Evolutionary conservation across 30 jellyfish, hydroid and myxozoan genomes (phyloP).

Genomic region (Cassiopea xamachana): DNA sequence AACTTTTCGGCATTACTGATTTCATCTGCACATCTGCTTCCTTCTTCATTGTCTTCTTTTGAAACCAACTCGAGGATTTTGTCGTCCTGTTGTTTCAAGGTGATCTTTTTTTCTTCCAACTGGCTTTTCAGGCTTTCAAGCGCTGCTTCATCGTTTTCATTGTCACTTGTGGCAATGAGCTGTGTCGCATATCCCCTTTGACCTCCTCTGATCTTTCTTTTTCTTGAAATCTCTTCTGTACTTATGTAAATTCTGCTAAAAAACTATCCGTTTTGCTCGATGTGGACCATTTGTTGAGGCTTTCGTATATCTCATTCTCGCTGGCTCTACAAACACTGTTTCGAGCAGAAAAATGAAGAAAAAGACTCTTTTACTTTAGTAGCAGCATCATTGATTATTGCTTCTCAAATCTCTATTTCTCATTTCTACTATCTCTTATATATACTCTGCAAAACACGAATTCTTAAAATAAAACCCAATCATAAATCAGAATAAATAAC

Average conservation of each 20-base stretch:
- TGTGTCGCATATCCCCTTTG: conserved; percentile 4
- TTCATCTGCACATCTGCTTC: neutral
- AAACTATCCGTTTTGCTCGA: neutral
- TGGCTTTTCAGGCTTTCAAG: neutral
- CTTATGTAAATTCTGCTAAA: neutral
- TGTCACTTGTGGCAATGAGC: neutral
- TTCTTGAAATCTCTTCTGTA: neutral
- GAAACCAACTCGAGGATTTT: neutral
- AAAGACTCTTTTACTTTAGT: too few relatives aligned
- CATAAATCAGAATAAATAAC: too few relatives aligned
- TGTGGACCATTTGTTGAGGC: conserved; percentile 1
- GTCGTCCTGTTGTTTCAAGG: neutral
- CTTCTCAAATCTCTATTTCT: too few relatives aligned
- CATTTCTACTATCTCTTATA: too few relatives aligned
- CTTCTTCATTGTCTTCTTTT: neutral
- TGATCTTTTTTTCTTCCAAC: neutral
- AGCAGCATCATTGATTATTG: too few relatives aligned
- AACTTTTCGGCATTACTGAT: neutral
- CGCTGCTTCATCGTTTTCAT: conserved; percentile 5
- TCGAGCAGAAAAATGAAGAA: too few relatives aligned
- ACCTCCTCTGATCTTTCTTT: conserved; percentile 14
- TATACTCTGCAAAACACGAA: too few relatives aligned
- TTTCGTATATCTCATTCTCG: neutral
- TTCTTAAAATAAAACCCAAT: too few relatives aligned
- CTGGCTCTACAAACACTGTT: neutral